Evolutionary conservation across 2,797 vertebrate genomes (phyloP).

Genomic region (Pyrocephalus nanus): DNA sequence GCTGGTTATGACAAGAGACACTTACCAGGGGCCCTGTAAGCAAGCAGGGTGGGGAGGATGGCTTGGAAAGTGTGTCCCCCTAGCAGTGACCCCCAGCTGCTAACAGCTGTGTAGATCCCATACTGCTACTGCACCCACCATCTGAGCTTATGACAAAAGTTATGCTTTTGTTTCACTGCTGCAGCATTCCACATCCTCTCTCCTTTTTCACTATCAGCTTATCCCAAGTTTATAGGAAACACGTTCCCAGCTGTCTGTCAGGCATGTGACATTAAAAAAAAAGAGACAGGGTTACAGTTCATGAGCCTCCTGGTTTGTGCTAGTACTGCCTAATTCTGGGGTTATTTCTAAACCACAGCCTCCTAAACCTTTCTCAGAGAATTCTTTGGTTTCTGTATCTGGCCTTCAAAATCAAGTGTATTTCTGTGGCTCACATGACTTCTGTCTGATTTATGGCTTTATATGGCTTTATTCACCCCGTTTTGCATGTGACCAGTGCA

Average conservation of each 20-base stretch:
- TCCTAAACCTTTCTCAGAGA: background rate
- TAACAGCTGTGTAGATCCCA: background rate
- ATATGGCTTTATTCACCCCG: accelerated
- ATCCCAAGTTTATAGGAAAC: background rate
- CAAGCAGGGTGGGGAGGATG: background rate
- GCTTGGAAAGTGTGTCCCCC: background rate
- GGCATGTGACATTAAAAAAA: background rate
- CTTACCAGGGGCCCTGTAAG: background rate
- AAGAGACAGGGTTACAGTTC: background rate
- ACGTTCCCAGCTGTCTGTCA: background rate
- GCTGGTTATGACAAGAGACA: background rate
- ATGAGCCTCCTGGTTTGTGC: background rate
- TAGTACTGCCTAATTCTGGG: background rate
- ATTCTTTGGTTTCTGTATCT: background rate
- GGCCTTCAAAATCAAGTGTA: background rate
- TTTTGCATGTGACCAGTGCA: background rate
- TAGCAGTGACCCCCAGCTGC: background rate
- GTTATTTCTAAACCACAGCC: background rate
- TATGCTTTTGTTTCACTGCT: background rate
- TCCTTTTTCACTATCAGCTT: background rate
- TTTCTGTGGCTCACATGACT: constrained; percentile 9
- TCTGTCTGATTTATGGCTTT: background rate
- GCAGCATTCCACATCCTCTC: background rate
- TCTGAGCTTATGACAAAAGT: background rate
- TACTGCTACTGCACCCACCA: background rate